Conservation (phyloP, 2,888 invertebrate species). For the Synergus umbraculus region DNA sequence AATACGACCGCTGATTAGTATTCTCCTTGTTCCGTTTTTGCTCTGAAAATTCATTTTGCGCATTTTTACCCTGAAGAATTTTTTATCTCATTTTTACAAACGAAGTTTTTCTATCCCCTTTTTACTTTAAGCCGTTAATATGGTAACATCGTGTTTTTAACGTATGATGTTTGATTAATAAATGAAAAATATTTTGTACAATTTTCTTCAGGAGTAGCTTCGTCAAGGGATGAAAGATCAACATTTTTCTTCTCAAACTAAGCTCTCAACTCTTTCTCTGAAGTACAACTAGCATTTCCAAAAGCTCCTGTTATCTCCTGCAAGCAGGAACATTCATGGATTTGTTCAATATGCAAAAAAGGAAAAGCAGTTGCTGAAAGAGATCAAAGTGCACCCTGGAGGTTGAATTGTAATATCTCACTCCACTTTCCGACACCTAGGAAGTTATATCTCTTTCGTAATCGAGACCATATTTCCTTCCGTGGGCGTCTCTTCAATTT, state of each 20-base stretch:
- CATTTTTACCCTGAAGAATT: too few species aligned
- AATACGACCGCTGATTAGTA: too few species aligned
- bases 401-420: slow-evolving; percentile 5
- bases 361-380: not conserved
- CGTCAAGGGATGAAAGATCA: not conserved
- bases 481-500: not conserved
- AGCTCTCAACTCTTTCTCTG: not conserved
- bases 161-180: too few species aligned
- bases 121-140: too few species aligned
- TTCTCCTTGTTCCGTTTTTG: too few species aligned
- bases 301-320: not conserved
- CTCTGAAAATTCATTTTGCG: too few species aligned
- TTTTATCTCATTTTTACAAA: too few species aligned
- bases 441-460: not conserved
- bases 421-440: not conserved
- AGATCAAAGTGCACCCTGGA: not conserved
- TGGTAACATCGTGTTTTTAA: too few species aligned
- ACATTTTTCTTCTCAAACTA: not conserved
- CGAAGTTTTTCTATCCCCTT: too few species aligned
- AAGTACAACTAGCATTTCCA: not conserved
- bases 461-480: not conserved
- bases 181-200: too few species aligned
- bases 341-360: not conserved
- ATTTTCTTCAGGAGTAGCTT: not conserved
- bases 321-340: not conserved